Evolutionary conservation across 1,140 invertebrate species (phyloP), one percentile per base, ranked within the genome.

Genomic region (Drosophila punjabiensis): DNA sequence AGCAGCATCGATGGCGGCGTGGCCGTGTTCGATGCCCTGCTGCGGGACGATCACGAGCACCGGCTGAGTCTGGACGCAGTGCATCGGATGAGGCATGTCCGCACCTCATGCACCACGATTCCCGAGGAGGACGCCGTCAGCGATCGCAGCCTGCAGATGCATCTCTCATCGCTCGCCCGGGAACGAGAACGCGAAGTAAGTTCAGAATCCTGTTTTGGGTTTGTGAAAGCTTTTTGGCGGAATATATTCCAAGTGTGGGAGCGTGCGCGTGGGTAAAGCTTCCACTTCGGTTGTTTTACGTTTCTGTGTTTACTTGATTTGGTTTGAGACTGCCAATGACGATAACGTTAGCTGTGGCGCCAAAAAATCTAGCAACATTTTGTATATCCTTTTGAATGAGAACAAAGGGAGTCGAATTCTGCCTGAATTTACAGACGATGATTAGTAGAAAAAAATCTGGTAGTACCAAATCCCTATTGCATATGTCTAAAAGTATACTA

Each of bases 51-150:
- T 43, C 91, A 89, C 28, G 91, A 92, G n/a, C 91, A 92, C 66
- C 83, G 91, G 4, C 58, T 92, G 3, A 92, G 91, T 13, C 56
- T 92, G 69, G 91, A 92, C 53, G 82, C 81, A 9, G 69, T 79
- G 75, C 81, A 92, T 75, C 91, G 91, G 16, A 76, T 89, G 69
- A 82, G 91, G 2, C 91, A 92, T 66, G 78, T 92, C 14, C 85
- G 91, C 61, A 92, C 91, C 5, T 92, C 91, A 1, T 92, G 91
- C 58, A 91, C 91, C 20, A 92, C 91, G 9, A 92, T 92, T 66
- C 91, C 91, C 30, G 91, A 92, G 76, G 91, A 92, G 65, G 91
- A 92, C 64, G 88, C 91, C 28, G 80, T 92, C 86, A 92, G 91
- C 63, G 77, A 74, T 73, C 66, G 47, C 47, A 48, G 20, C 39